Percentiles rank a stretch among this genome's conserved stretches.
Evolutionary conservation across 1,140 invertebrate genomes (phyloP).

Genomic region (Lucilia cuprina): DNA sequence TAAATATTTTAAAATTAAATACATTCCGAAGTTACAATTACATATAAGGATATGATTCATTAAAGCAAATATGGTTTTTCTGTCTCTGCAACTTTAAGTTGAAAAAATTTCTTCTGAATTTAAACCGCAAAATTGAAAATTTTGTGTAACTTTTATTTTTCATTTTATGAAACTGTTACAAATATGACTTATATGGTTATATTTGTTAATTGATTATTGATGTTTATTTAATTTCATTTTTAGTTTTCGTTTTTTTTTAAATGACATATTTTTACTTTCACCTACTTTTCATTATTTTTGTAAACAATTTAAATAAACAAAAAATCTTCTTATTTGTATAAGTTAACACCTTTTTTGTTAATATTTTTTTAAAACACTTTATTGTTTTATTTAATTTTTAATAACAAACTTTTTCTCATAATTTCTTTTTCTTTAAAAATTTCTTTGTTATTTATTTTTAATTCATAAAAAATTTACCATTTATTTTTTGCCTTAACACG

Average conservation of each 20-base stretch:
- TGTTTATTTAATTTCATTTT: not conserved
- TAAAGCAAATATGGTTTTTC: not conserved
- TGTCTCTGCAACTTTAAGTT: not conserved
- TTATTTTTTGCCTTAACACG: not conserved
- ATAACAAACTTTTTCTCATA: not conserved
- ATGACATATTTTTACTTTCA: conserved; percentile 31
- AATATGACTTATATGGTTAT: not conserved
- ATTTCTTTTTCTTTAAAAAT: conserved; percentile 15
- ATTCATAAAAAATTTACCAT: not conserved
- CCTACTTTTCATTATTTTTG: not conserved
- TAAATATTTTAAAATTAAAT: not conserved
- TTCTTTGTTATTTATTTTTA: conserved; percentile 18
- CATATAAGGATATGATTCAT: conserved; percentile 24
- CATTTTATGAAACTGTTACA: not conserved
- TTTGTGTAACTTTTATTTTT: not conserved
- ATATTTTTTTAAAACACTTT: not conserved
- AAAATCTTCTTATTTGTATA: not conserved
- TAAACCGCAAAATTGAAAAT: not conserved
- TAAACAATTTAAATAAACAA: conserved; percentile 9
- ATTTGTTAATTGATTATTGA: not conserved
- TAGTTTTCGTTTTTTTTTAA: conserved; percentile 17
- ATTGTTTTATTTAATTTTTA: not conserved
- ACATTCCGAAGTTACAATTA: not conserved
- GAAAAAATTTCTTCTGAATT: not conserved
- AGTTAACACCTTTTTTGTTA: not conserved